Percentiles rank a stretch among this genome's conserved stretches.
phyloP scores from a whole-genome alignment of 2,113 vertebrate species.

The Pao palembangensis region DNA sequence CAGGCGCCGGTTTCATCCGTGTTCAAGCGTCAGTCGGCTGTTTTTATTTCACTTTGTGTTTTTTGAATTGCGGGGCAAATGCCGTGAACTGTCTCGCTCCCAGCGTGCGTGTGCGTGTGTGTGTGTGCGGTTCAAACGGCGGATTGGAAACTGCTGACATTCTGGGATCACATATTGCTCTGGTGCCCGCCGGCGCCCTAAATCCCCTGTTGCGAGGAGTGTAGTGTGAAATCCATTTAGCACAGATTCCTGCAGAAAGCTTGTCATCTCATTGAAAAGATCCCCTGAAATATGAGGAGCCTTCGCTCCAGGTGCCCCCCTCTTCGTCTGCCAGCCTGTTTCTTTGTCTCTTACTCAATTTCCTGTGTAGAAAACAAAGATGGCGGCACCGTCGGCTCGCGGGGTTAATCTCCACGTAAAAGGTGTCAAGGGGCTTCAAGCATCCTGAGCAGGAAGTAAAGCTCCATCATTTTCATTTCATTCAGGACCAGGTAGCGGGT shows the following conservation, averaged over 20 bases:
- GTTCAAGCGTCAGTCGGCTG: background rate
- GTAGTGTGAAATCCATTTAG: conserved; percentile 71
- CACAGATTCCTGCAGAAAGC: conserved; percentile 58
- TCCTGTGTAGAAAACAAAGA: conserved; percentile 31
- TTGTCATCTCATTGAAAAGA: conserved; percentile 65
- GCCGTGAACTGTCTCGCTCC: conserved; percentile 30
- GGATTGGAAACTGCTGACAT: conserved; percentile 66
- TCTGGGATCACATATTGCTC: conserved; percentile 55
- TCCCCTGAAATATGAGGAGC: conserved; percentile 51
- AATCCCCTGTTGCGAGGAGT: conserved; percentile 63
- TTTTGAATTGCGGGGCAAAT: conserved; percentile 5
- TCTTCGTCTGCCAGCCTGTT: conserved; percentile 12
- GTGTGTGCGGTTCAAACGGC: conserved; percentile 45
- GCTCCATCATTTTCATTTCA: conserved; percentile 18
- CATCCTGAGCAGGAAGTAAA: conserved; percentile 1
- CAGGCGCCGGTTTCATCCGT: background rate
- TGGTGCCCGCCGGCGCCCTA: conserved; percentile 51
- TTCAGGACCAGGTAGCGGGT: background rate
- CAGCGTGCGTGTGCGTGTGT: background rate
- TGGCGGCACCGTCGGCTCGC: conserved; percentile 20
- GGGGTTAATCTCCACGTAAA: conserved; percentile 35
- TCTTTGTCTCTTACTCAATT: conserved; percentile 24
- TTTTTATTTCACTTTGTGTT: conserved; percentile 1
- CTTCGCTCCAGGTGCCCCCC: conserved; percentile 5
- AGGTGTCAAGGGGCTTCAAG: conserved; percentile 16